Conservation (phyloP, 2,797 vertebrate genomes). For the Pogoniulus pusillus region DNA sequence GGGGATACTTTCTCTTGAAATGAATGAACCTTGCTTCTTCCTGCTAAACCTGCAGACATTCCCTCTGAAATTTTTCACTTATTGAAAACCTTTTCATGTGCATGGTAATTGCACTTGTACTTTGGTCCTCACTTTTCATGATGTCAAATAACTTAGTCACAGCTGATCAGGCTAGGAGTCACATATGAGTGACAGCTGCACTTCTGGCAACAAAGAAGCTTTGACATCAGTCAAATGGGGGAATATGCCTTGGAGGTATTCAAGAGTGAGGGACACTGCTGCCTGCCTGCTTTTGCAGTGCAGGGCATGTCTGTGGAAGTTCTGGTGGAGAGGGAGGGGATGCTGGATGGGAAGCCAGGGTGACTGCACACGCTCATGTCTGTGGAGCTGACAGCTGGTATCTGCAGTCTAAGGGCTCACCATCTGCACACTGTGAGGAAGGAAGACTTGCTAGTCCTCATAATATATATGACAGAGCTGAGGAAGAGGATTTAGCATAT, state of each 20-base stretch:
- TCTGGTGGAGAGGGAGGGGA: not conserved
- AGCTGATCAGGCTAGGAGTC: not conserved
- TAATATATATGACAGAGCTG: fast-evolving
- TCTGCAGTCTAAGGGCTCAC: not conserved
- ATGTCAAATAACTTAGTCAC: not conserved
- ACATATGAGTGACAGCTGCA: not conserved
- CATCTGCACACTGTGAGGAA: fast-evolving
- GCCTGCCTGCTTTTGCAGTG: not conserved
- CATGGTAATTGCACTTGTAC: not conserved
- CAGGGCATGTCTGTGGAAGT: not conserved
- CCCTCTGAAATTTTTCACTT: not conserved
- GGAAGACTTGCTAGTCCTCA: not conserved
- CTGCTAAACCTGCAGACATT: not conserved
- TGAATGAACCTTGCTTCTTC: not conserved
- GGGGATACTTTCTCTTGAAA: not conserved
- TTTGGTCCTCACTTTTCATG: not conserved
- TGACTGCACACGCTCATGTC: not conserved
- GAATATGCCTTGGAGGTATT: not conserved
- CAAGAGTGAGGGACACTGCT: not conserved
- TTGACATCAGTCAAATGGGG: not conserved
- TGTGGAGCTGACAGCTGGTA: fast-evolving
- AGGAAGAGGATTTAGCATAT: not conserved
- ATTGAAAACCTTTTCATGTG: not conserved
- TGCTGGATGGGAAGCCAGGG: not conserved
- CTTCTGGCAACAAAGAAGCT: not conserved